A percentile compares a stretch with the other conserved stretches of the same genome.
These are phyloP conservation scores for Sepiola atlantica DNA, from an alignment of 2,888 invertebrate genomes.

Conservation along the genomic window DNA sequence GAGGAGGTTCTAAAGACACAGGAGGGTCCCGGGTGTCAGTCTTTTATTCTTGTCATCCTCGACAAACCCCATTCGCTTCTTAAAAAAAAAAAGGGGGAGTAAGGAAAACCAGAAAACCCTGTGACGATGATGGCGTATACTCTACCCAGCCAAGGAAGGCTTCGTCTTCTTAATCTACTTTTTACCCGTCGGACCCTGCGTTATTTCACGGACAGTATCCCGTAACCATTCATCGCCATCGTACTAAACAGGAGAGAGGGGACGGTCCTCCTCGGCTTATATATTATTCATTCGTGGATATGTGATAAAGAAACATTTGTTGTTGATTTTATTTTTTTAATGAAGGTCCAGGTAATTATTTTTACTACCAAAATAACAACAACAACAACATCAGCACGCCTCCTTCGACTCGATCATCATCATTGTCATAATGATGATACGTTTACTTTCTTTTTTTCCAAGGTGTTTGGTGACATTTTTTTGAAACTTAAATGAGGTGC, in stretches of 20 bases:
- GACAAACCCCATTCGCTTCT: neutral
- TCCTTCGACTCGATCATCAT: neutral
- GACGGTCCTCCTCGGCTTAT: neutral
- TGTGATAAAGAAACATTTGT: slow-evolving; percentile 7
- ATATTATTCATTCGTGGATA: neutral
- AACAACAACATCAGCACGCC: neutral
- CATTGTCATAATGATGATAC: neutral
- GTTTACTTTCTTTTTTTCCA: neutral
- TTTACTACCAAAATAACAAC: neutral
- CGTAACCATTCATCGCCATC: neutral
- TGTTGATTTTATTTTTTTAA: neutral
- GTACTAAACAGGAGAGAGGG: neutral
- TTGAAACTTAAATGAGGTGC: slow-evolving; percentile 8
- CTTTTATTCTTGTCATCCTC: neutral
- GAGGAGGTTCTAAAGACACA: slow-evolving; percentile 32
- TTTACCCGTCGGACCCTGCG: neutral
- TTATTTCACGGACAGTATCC: neutral
- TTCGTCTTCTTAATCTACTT: neutral
- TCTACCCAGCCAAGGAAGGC: neutral
- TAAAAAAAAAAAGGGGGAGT: neutral
- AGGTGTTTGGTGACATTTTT: neutral
- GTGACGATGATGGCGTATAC: neutral
- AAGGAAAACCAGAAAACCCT: neutral
- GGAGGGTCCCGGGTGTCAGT: slow-evolving; percentile 32
- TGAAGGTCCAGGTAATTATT: slow-evolving; percentile 23